Conservation (phyloP, 2,888 invertebrate genomes). For the Scaptomyza reducta region DNA sequence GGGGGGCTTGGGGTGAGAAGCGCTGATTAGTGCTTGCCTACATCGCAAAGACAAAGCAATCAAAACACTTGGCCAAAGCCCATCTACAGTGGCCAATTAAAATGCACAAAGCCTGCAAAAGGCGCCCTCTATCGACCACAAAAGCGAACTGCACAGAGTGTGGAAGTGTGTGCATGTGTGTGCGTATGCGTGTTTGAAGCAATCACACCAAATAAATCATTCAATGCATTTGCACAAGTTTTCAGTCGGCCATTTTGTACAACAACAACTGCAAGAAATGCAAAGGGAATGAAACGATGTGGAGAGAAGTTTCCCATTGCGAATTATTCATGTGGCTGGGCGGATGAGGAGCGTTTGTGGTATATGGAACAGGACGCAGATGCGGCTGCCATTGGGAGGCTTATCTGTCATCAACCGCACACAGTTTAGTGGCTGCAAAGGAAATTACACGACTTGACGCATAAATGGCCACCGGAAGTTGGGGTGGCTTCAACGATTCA, state of each 20-base stretch:
- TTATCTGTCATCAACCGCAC: conserved; percentile 76
- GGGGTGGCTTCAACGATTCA: conserved; percentile 6
- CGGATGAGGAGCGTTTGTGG: not conserved
- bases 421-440: conserved; percentile 75
- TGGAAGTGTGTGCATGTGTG: conserved; percentile 1
- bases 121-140: conserved; percentile 69
- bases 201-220: conserved; percentile 79
- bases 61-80: conserved; percentile 69
- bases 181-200: conserved; percentile 51
- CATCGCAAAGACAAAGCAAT: conserved; percentile 73
- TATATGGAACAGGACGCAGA: not conserved
- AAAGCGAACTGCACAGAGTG: conserved; percentile 42
- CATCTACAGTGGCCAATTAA: conserved; percentile 69
- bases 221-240: conserved; percentile 72
- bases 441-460: conserved; percentile 63
- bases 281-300: conserved; percentile 18
- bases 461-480: conserved; percentile 57
- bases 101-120: conserved; percentile 69
- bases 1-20: conserved; percentile 9
- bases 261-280: conserved; percentile 1
- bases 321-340: conserved; percentile 66
- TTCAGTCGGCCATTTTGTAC: conserved; percentile 62
- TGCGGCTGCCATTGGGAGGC: conserved; percentile 6
- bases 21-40: conserved; percentile 60
- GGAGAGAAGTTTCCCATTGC: conserved; percentile 45